Conservation (phyloP, 2,113 vertebrate genomes). For the Dromaius novaehollandiae region DNA sequence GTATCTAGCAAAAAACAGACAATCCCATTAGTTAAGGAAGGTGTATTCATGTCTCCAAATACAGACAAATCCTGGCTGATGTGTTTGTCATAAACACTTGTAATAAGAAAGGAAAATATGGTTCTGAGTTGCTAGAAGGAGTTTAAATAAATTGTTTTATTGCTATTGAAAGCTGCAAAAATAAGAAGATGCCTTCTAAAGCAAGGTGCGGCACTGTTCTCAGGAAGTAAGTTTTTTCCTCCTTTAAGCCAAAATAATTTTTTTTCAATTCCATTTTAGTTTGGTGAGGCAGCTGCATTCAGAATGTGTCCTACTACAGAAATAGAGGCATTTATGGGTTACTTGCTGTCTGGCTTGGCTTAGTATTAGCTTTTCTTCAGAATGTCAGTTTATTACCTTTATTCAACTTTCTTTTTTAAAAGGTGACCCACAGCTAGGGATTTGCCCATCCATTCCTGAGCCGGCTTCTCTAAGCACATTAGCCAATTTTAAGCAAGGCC, state of each 20-base stretch:
- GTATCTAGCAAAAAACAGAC: constrained; percentile 1
- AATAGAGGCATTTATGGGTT: not conserved
- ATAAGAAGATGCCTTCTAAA: not conserved
- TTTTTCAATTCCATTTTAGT: not conserved
- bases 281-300: not conserved
- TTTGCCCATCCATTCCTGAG: not conserved
- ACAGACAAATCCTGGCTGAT: constrained; percentile 15
- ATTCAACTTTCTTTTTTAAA: not conserved
- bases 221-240: not conserved
- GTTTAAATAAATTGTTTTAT: constrained; percentile 48
- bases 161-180: constrained; percentile 14
- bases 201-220: not conserved
- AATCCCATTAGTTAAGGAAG: constrained; percentile 24
- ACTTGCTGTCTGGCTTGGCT: not conserved
- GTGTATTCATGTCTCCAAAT: not conserved
- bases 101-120: constrained; percentile 23
- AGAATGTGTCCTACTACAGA: not conserved
- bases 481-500: not conserved
- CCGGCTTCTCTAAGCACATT: not conserved
- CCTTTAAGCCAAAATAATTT: not conserved
- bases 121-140: constrained; percentile 6
- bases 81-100: constrained; percentile 2
- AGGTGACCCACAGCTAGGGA: not conserved
- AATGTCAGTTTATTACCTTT: not conserved
- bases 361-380: not conserved